Conservation (phyloP, 2,113 vertebrate genomes). For the Meles meles region DNA sequence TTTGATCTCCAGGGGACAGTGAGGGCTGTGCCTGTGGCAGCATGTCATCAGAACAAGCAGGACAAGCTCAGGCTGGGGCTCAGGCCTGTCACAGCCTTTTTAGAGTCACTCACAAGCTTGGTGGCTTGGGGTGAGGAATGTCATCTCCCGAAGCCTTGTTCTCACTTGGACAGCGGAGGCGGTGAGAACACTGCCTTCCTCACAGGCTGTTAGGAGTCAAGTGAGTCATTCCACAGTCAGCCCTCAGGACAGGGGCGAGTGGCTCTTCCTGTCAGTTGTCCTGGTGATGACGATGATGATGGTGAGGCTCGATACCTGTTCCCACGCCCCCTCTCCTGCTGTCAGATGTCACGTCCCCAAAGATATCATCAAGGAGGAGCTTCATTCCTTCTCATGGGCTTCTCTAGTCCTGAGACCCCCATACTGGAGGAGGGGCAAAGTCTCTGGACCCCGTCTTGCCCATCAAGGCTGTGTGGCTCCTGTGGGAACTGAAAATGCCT, state of each 20-base stretch:
- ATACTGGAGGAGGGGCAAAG: not conserved
- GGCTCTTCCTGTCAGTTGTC: not conserved
- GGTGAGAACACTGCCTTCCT: not conserved
- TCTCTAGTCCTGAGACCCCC: not conserved
- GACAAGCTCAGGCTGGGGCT: not conserved
- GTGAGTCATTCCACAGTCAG: not conserved
- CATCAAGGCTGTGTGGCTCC: not conserved
- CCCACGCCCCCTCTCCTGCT: not conserved
- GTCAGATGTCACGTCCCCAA: not conserved
- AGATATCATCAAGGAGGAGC: not conserved
- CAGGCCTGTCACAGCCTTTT: not conserved
- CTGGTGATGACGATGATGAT: rapidly evolving
- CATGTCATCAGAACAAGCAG: not conserved
- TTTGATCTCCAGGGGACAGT: not conserved
- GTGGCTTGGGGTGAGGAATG: not conserved
- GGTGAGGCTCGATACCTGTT: not conserved
- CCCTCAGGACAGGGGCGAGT: not conserved
- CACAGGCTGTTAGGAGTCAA: not conserved
- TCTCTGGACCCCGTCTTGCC: not conserved
- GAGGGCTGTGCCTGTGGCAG: not conserved
- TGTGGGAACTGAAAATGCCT: not conserved
- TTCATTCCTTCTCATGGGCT: not conserved
- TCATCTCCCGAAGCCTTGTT: not conserved
- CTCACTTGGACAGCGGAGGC: rapidly evolving
- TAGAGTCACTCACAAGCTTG: not conserved